Evolutionary conservation across 1,140 invertebrate species (phyloP).

Genomic region (Apis laboriosa): DNA sequence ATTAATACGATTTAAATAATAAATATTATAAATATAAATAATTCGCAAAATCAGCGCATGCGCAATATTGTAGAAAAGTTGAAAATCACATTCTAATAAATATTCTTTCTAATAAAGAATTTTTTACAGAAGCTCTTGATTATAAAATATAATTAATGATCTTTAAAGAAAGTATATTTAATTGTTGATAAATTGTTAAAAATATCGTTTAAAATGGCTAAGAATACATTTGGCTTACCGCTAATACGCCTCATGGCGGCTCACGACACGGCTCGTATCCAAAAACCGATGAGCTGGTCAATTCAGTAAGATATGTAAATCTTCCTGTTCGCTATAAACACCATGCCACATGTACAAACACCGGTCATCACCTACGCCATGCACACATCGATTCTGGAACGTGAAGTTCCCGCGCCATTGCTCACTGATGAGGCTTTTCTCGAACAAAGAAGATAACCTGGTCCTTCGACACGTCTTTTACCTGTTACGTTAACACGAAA

Average conservation of each 20-base stretch:
- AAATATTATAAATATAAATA: constrained; percentile 5
- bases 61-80: constrained; percentile 8
- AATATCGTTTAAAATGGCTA: constrained; percentile 13
- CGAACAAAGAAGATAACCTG: constrained; percentile 44
- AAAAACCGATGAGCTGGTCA: constrained; percentile 46
- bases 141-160: neutral
- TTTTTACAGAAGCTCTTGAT: neutral
- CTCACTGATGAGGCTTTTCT: constrained; percentile 35
- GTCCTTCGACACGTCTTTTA: constrained; percentile 3
- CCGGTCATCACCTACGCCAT: constrained; percentile 58
- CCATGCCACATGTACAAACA: constrained; percentile 63
- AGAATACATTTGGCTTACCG: constrained; percentile 66
- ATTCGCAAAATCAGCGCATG: constrained; percentile 2
- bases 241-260: constrained; percentile 76
- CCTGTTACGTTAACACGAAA: constrained; percentile 15
- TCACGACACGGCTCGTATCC: constrained; percentile 63
- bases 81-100: constrained; percentile 3
- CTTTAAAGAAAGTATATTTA: neutral
- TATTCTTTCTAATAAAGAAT: neutral
- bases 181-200: neutral
- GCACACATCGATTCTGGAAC: constrained; percentile 39
- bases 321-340: constrained; percentile 60
- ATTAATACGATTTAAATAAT: neutral
- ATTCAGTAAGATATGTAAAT: constrained; percentile 47
- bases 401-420: constrained; percentile 61